Evolutionary conservation across 2,888 invertebrate species (phyloP).

Genomic region (Allacma fusca): DNA sequence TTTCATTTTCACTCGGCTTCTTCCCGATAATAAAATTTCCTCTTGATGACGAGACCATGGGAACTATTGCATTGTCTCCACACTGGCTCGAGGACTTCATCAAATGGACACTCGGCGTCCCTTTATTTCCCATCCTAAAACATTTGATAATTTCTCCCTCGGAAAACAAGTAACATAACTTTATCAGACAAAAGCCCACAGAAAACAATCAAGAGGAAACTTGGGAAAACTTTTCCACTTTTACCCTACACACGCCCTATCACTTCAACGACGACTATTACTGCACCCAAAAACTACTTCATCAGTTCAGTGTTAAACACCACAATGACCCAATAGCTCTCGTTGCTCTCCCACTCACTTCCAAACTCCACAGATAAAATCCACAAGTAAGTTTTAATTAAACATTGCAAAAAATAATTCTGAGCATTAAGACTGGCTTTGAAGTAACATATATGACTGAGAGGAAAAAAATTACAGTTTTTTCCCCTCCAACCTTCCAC

Average conservation of each 20-base stretch:
- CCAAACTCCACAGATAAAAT: background rate
- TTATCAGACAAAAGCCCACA: conserved; percentile 26
- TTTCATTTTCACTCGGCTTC: conserved; percentile 35
- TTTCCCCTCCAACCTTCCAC: too few species aligned
- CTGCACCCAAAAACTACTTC: background rate
- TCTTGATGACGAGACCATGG: conserved; percentile 39
- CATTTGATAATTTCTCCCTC: conserved; percentile 35
- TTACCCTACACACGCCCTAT: conserved; percentile 14
- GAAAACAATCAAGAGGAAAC: conserved; percentile 12
- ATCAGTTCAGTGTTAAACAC: background rate
- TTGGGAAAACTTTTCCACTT: conserved; percentile 17
- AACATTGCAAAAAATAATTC: too few species aligned
- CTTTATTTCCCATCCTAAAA: conserved; percentile 33
- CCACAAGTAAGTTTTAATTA: too few species aligned
- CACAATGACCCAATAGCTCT: background rate
- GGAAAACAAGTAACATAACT: conserved; percentile 33
- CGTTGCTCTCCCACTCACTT: background rate
- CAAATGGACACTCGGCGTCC: conserved; percentile 35
- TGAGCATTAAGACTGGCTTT: too few species aligned
- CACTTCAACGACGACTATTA: background rate
- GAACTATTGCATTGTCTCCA: conserved; percentile 38
- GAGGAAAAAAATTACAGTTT: too few species aligned
- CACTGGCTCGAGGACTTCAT: conserved; percentile 22
- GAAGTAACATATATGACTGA: too few species aligned
- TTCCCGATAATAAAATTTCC: conserved; percentile 44